Evolutionary conservation across 2,888 invertebrate species (phyloP).

Genomic region (Melanophora roralis): DNA sequence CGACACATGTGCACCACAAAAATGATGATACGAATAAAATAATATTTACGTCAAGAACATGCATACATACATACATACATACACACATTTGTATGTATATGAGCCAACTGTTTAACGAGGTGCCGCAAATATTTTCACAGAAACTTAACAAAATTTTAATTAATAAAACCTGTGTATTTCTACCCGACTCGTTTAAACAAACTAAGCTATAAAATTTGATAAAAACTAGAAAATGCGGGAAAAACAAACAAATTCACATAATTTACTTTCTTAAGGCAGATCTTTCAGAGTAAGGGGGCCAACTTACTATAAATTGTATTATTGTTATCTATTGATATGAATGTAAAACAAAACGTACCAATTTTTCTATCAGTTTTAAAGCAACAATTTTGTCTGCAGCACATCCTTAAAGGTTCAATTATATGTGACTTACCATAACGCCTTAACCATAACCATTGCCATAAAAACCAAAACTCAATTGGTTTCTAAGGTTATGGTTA

Average conservation of each 20-base stretch:
- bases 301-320: background rate
- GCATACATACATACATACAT: no score
- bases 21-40: slow-evolving; percentile 48
- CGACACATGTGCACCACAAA: slow-evolving; percentile 50
- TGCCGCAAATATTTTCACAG: slow-evolving; percentile 43
- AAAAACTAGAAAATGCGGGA: slow-evolving; percentile 37
- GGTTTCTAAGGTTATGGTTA: no score
- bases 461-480: no score
- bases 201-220: slow-evolving; percentile 21
- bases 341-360: no score
- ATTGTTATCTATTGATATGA: background rate
- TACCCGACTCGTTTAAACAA: background rate
- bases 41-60: no score
- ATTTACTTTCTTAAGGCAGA: background rate
- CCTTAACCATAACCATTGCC: no score
- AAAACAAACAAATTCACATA: background rate
- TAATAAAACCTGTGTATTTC: slow-evolving; percentile 9
- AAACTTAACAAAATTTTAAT: slow-evolving; percentile 24
- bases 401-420: no score
- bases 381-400: no score
- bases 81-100: no score
- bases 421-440: no score
- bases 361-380: no score
- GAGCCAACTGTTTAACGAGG: background rate
- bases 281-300: slow-evolving; percentile 9